Base-by-base conservation (phyloP, 2,113 vertebrate genomes). In the Hypomesus transpacificus region DNA sequence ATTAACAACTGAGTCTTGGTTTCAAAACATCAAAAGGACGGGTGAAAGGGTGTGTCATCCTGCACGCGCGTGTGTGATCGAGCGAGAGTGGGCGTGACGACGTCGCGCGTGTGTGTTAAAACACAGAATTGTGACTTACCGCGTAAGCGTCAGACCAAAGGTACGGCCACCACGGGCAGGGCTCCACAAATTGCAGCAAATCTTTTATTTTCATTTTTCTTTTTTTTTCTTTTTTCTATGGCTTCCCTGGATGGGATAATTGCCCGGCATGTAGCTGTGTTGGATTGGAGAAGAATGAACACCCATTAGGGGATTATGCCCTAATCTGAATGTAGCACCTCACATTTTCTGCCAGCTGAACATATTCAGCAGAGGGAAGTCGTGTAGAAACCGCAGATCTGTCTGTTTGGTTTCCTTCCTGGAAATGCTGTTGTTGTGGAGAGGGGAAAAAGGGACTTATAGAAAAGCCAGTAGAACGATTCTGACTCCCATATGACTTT, bases 1-100 rank as follows among this genome's bases (percentile, higher is more conserved):
- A 91, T 90, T 91, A 92, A 89, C 85, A 86, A 84, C 83, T 73
- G 82, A 86, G 77, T 87, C 85, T 90, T 85, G 88, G 84, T 87
- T 88, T 90, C 81, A 77, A 70, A 80, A 84, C 87, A 87, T 92
- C 86, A 89, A 89, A 90, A 86, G 80, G 72, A 72, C 68, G 74
- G 73, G 54, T 71, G 17, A 20, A 62, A 50, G 34, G 34, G 24
- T 56, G 72, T 58, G 63, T 18, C 9, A 53, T 56, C 18, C 54
- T 34, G 52, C 7, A 1, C 3, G 51, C 22, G 16, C 34, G 63
- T 14, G 54, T 71, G 74, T 71, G 76, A 58, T 28, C 24, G 73
- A 57, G 31, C 34, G 46, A 46, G 20, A 34, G 14, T 70, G 67
- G 16, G 74, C 52, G 51, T 14, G 50, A 13, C 24, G 1, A 5